Evolutionary conservation across 1,140 invertebrate genomes (phyloP), one percentile per base, ranked within the genome.

Genomic region (Drosophila leontia): DNA sequence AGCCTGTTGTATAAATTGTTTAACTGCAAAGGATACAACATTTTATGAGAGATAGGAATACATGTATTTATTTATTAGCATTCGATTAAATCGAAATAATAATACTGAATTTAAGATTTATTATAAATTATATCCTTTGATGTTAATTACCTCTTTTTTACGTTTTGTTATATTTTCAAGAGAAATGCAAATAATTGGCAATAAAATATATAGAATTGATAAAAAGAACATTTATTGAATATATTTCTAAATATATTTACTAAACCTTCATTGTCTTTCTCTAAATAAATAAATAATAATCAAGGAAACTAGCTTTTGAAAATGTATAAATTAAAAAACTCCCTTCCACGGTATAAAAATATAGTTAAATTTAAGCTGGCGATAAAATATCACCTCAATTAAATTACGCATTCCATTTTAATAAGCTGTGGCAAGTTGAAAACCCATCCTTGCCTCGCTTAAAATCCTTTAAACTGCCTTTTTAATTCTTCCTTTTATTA

Each of bases 401-500:
- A 15, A 55, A 55, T 55, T 37, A 37, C 34, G 17, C 13, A 19
- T 15, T 53, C 3, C 3, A 23, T 55, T 26, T 39, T 23, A 55
- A 55, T 55, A 39, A 39, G 51, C 51, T 39, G 34, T 23, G 51
- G 51, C 34, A 55, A n/a, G 34, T 11, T 37, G 8, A 23, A 55
- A 23, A 3, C 17, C 13, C 51, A 15, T 19, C 34, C 34, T 37
- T 23, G 34, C 7, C 35, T n/a, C 34, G 7, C 34, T 50, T 34
- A 39, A 42, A 32, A 50, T 17, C 35, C 15, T 13, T 50, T 48
- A 42, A 65, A 34, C 11, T 17, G 17, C 15, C 26, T 23, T 51
- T 42, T 51, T 26, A 55, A 67, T 37, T 68, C 6, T 11, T 41
- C 42, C 11, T 19, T 47, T 35, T 37, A 68, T 42, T 39, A n/a